Base-by-base conservation (phyloP, 2,888 invertebrate species). In the Perizoma affinitatum region DNA sequence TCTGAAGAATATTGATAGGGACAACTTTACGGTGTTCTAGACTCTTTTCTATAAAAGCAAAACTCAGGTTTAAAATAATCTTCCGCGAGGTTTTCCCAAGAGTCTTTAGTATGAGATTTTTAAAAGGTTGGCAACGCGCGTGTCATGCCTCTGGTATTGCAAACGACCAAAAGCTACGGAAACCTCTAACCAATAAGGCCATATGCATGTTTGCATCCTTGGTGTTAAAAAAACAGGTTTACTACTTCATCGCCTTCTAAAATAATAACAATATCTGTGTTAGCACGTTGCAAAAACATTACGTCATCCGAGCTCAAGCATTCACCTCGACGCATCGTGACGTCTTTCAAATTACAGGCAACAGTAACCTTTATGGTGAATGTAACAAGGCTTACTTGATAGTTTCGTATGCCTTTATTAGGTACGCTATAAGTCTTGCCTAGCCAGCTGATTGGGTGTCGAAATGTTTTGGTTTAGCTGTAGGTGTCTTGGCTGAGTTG, bases 271-370 rank as follows among this genome's bases (percentile, higher is more conserved):
- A 49, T 40, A 52, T 46, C 46, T 45, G 22, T 58, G 42, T 36
- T 44, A 45, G 41, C 72, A 70, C 55, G 75, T 75, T 70, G 69
- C 71, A 74, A 69, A 70, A 67, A 66, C 63, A 70, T 81, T 82
- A 76, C 83, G 77, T 82, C 84, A 84, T 44, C 7, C 54, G 67
- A 66, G 67, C 76, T 6, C 54, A 68, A 67, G 68, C 76, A 71
- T 79, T 75, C 75, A 74, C 73, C 68, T 69, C 69, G 64, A 41
- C 61, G 6, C 22, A 44, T 44, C 61, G 62, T 50, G 54, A 34
- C 55, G 55, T 63, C 66, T 66, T 58, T 63, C 63, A 69, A 69
- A 65, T 62, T 34, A 66, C 60, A 61, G 52, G 50, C 56, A 40
- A 69, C 54, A 51, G 35, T 56, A 55, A 44, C 36, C 60, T 59